Evolutionary conservation across 2,888 invertebrate species (phyloP), one percentile per base, ranked within the genome.

Genomic region (Lithophane semibrunnea): DNA sequence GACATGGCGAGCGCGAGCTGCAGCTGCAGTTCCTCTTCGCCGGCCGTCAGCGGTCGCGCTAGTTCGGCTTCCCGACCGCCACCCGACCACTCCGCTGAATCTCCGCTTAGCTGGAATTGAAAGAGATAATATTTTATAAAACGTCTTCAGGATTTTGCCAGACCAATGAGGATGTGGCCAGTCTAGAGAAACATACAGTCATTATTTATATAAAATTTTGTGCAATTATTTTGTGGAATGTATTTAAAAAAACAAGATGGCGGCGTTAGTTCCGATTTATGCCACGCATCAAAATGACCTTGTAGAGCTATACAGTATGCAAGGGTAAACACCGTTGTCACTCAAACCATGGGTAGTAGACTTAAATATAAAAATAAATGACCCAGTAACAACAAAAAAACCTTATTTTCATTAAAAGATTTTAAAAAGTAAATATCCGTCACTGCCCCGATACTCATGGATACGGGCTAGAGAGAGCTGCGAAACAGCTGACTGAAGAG

Each of bases 1-100:
- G 99, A 99, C 99, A 99, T 99, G 75, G 99, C 99, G 93, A 99
- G 97, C 68, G 99, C 99, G 91, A 99, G 97, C 96, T 99, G 99
- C 87, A 99, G 97, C 95, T 99, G 99, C 85, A 99, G 97, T 94
- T 99, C 99, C 95, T 99, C 99, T 95, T 99, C 99, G 7, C 99
- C 99, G 0, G 99, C 98, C 0, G 99, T 99, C 90, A 99, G 98
- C 8, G 99, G 99, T 77, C 99, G 97, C 69, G 99, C 99, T 93
- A 98, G 98, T 96, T 99, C 99, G 88, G 99, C 96, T 89, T 99
- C 99, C 42, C 93, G 92, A 0, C 84, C 81, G 29, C 78, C 78
- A 5, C 78, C 86, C 98, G 78, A 84, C 90, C 81, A 90, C 88
- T 90, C 92, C 82, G 88, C 90, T 4, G 87, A 76, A 21, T 87